Evolutionary conservation across 2,888 invertebrate genomes (phyloP).

Genomic region (Synergus itoensis): DNA sequence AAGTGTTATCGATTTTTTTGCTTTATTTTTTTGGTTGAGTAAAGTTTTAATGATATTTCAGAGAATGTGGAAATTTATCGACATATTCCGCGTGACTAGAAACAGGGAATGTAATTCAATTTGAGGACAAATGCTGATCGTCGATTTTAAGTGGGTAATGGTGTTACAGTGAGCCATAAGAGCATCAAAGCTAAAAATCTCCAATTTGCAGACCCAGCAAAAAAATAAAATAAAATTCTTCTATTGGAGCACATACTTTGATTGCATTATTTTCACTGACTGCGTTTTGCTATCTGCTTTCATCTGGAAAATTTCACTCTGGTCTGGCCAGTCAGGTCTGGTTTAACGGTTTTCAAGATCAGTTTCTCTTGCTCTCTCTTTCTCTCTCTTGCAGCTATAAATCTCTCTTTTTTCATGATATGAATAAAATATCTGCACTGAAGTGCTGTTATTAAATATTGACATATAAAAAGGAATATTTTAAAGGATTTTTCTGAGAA

Average conservation of each 20-base stretch:
- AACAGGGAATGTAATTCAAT: conserved; percentile 8
- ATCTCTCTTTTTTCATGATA: no score
- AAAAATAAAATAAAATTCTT: not conserved
- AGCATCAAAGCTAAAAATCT: not conserved
- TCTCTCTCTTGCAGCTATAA: no score
- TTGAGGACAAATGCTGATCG: not conserved
- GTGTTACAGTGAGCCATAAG: not conserved
- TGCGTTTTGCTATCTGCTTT: not conserved
- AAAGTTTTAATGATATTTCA: conserved; percentile 23
- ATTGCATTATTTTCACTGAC: not conserved
- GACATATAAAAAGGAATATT: no score
- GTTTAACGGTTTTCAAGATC: not conserved
- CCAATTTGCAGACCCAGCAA: not conserved
- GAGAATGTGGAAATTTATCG: not conserved
- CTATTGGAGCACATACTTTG: not conserved
- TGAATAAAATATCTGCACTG: no score
- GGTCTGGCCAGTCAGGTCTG: not conserved
- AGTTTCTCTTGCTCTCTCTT: not conserved
- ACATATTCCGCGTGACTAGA: not conserved
- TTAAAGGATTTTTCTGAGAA: no score
- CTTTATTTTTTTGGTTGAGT: not conserved
- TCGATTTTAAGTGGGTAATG: not conserved
- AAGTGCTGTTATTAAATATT: no score
- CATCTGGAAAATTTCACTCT: not conserved
- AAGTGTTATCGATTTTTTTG: not conserved